Evolutionary conservation across 2,113 vertebrate species (phyloP).

Genomic region (Microcebus lehilahytsara): DNA sequence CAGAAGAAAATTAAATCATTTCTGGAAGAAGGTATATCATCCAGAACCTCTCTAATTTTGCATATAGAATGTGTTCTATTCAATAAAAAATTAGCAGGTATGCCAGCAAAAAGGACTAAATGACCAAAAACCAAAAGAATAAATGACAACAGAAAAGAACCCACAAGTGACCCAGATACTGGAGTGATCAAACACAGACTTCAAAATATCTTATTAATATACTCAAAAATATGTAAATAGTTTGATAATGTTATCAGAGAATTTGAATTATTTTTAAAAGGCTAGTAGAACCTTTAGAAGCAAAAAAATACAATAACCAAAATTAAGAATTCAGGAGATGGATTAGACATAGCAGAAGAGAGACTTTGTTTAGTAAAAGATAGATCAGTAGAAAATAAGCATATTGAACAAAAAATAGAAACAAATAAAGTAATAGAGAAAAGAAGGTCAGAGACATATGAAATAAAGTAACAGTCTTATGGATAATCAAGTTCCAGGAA

Average conservation of each 20-base stretch:
- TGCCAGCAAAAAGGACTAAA: not conserved
- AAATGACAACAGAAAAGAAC: not conserved
- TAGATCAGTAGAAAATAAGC: not conserved
- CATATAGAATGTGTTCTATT: not conserved
- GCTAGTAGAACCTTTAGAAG: not conserved
- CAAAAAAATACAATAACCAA: not conserved
- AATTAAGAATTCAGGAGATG: not conserved
- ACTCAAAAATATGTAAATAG: not conserved
- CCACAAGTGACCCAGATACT: not conserved
- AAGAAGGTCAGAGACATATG: not conserved
- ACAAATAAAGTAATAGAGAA: not conserved
- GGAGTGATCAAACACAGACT: not conserved
- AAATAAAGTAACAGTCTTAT: not conserved
- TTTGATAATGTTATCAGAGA: not conserved
- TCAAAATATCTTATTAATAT: not conserved
- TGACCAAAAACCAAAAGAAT: not conserved
- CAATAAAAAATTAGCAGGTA: not conserved
- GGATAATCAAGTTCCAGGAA: not conserved
- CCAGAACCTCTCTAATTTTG: not conserved
- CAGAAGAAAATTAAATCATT: conserved; percentile 12
- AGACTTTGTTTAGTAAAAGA: not conserved
- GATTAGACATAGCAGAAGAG: not conserved
- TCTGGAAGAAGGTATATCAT: not conserved
- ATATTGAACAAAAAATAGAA: not conserved
- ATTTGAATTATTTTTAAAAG: not conserved